Evolutionary conservation across 30 jellyfish, hydroid and myxozoan genomes (phyloP).

Genomic region (Aurelia sp.): DNA sequence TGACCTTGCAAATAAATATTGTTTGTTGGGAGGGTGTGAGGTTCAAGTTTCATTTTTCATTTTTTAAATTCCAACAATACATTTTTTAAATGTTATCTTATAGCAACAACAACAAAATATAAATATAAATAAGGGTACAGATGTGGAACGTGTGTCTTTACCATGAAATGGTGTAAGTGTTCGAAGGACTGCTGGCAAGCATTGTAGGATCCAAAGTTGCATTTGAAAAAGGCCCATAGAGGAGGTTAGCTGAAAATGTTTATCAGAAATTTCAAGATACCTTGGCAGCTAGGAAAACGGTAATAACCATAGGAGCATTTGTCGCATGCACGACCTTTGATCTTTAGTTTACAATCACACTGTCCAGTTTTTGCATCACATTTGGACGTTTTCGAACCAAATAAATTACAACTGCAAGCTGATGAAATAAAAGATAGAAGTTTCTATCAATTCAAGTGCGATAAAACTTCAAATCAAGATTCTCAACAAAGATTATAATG

Average conservation of each 20-base stretch:
- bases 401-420: conserved; percentile 57
- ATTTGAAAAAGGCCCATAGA: too few relatives aligned
- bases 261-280: neutral
- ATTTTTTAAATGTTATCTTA: too few relatives aligned
- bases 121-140: too few relatives aligned
- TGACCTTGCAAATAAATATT: too few relatives aligned
- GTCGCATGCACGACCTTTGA: conserved; percentile 76
- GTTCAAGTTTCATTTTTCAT: too few relatives aligned
- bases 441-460: neutral
- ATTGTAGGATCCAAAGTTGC: too few relatives aligned
- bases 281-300: conserved; percentile 36
- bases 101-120: too few relatives aligned
- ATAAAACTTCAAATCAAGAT: neutral
- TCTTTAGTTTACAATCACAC: conserved; percentile 71
- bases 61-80: too few relatives aligned
- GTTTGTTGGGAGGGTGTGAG: too few relatives aligned
- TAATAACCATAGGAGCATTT: conserved; percentile 67
- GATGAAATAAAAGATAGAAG: neutral
- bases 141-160: too few relatives aligned
- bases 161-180: too few relatives aligned
- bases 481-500: neutral
- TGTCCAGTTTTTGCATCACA: conserved; percentile 83
- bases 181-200: too few relatives aligned
- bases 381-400: conserved; percentile 28
- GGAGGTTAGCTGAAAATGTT: neutral